Evolutionary conservation across 2,113 vertebrate genomes (phyloP).

Genomic region (Eulacestoma nigropectus): DNA sequence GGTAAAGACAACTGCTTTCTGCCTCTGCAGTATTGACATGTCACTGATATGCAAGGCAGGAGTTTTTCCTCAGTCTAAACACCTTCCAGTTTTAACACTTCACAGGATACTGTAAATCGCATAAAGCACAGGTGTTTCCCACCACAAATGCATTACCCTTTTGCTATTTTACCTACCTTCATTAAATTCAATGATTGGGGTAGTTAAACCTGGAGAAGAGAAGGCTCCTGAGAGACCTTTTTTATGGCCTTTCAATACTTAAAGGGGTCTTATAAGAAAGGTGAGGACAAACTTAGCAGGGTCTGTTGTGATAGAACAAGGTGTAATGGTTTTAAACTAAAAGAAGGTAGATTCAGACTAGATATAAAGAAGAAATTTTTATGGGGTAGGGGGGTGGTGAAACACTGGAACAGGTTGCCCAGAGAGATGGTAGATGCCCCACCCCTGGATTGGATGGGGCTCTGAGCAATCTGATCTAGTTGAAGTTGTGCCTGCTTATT

Average conservation of each 20-base stretch:
- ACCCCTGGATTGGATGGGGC: not conserved
- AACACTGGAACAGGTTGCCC: not conserved
- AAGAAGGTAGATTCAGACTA: not conserved
- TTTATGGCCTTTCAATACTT: accelerated
- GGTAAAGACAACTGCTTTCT: not conserved
- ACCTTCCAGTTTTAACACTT: not conserved
- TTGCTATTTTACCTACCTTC: not conserved
- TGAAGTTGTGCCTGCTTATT: not conserved
- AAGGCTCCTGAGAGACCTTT: not conserved
- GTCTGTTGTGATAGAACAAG: not conserved
- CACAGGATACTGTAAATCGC: not conserved
- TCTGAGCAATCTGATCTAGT: not conserved
- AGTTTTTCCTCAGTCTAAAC: not conserved
- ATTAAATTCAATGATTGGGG: not conserved
- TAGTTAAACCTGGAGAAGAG: not conserved
- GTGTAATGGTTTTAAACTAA: not conserved
- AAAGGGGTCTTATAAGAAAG: not conserved
- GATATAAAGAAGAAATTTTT: not conserved
- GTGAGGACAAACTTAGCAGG: not conserved
- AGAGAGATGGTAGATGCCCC: not conserved
- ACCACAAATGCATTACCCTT: not conserved
- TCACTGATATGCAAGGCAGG: not conserved
- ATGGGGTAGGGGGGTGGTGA: accelerated
- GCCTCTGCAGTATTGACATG: not conserved
- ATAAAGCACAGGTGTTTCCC: not conserved